A percentile compares a stretch with the other conserved stretches of the same genome.
Conservation (phyloP, 2,113 vertebrate species). For the Peromyscus polionotus region DNA sequence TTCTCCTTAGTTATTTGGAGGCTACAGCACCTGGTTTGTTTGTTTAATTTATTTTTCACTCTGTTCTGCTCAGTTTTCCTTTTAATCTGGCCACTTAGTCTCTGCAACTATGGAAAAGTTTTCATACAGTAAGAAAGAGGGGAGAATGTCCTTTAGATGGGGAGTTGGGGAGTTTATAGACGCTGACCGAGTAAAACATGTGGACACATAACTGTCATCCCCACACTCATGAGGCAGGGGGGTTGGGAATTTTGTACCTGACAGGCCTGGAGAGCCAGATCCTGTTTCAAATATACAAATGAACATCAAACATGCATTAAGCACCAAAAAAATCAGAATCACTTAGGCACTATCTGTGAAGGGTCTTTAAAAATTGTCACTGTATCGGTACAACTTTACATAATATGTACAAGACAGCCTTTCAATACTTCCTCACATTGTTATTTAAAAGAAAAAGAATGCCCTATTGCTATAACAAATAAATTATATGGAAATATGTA, state of each 20-base stretch:
- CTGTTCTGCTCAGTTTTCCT: background rate
- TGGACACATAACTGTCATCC: background rate
- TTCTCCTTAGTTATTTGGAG: background rate
- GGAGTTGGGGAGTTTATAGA: background rate
- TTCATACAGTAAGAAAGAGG: background rate
- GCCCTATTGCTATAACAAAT: background rate
- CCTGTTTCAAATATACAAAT: background rate
- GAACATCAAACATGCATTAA: background rate
- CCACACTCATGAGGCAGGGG: background rate
- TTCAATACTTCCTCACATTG: background rate
- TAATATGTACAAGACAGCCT: background rate
- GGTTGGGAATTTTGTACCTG: background rate
- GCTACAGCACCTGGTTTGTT: background rate
- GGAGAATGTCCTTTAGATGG: background rate
- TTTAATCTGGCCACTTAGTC: background rate
- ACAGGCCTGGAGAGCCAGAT: background rate
- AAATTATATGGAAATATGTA: background rate
- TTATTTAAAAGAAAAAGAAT: background rate
- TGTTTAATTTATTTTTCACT: background rate
- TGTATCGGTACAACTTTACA: background rate
- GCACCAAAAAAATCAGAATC: background rate
- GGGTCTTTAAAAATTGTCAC: conserved; percentile 29
- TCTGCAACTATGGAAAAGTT: background rate
- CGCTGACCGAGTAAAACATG: background rate
- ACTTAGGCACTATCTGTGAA: background rate